Conservation (phyloP, 2,797 vertebrate species). For the Xerus rutilus region DNA sequence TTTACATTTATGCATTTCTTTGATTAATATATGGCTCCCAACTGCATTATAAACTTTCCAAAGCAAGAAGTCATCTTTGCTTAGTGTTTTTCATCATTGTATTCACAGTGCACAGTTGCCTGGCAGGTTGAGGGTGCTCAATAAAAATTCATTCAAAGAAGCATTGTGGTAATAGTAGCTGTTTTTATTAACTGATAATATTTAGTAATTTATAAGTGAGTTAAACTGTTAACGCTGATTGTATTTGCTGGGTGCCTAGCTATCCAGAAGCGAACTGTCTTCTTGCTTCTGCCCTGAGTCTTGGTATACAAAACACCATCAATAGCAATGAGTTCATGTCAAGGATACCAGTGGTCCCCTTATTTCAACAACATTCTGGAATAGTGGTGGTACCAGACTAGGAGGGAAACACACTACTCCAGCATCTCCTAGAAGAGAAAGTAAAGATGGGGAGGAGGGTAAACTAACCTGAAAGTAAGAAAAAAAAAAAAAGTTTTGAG, state of each 20-base stretch:
- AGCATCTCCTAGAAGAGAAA: conserved; percentile 20
- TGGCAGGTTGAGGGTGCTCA: conserved; percentile 13
- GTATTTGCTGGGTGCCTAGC: conserved; percentile 46
- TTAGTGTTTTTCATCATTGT: conserved; percentile 40
- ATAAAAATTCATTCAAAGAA: conserved; percentile 73
- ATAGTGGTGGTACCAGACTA: neutral
- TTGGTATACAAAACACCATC: conserved; percentile 44
- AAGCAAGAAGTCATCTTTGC: conserved; percentile 36
- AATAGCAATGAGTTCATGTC: neutral
- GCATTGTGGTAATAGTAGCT: conserved; percentile 38
- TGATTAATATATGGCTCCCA: neutral
- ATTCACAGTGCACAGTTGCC: conserved; percentile 29
- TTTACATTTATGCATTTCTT: conserved; percentile 57
- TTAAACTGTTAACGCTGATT: conserved; percentile 36
- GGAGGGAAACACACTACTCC: neutral
- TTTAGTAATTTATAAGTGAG: conserved; percentile 27
- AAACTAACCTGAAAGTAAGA: neutral
- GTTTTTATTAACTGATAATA: conserved; percentile 64
- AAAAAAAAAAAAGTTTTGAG: neutral
- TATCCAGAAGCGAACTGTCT: conserved; percentile 31
- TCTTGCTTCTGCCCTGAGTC: conserved; percentile 37
- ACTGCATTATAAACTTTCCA: conserved; percentile 19
- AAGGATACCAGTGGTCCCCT: neutral
- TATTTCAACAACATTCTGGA: conserved; percentile 41
- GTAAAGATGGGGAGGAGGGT: neutral